Base-by-base conservation (phyloP, 2,888 invertebrate species). In the Zeuzera pyrina region DNA sequence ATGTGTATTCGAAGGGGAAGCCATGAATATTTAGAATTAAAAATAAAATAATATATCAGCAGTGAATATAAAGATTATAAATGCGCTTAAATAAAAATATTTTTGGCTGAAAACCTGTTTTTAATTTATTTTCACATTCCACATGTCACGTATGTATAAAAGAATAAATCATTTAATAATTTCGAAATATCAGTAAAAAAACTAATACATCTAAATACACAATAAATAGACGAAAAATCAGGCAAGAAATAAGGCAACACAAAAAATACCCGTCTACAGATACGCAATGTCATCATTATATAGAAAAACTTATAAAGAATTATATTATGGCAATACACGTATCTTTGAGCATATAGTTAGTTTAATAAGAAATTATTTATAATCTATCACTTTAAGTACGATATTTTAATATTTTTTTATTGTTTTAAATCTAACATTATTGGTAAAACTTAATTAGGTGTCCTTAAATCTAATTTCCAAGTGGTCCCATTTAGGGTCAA, bases 21-120 rank as follows among this genome's bases (percentile, higher is more conserved):
- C 78, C 76, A 77, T 78, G 64, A 63, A 63, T 72, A 72, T n/a
- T 69, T 79, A 81, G 77, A 63, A 55, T 63, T 79, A 77, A 74
- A 79, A 67, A 64, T 72, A 74, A 73, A 28, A 76, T 79, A 81
- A 83, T 83, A 81, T 81, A 81, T 81, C 77, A 71, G 67, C 76
- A 83, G 79, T 68, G 74, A 78, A 71, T 67, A 79, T 79, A 76
- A 78, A 83, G 67, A 74, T 78, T 79, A 83, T 79, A 79, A 81
- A 79, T 81, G 84, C 83, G 84, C 84, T 84, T 84, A 83, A 83
- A 83, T 83, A 83, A 81, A 26, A 81, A 83, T 84, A 84, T 84
- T 84, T 84, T 83, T 81, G 81, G 81, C 81, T 78, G 81, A 73
- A 47, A 48, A 42, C 39, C 34, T 57, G 62, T 64, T 81, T 78